Conservation (phyloP, 2,888 invertebrate genomes). For the Heliconius cydno region DNA sequence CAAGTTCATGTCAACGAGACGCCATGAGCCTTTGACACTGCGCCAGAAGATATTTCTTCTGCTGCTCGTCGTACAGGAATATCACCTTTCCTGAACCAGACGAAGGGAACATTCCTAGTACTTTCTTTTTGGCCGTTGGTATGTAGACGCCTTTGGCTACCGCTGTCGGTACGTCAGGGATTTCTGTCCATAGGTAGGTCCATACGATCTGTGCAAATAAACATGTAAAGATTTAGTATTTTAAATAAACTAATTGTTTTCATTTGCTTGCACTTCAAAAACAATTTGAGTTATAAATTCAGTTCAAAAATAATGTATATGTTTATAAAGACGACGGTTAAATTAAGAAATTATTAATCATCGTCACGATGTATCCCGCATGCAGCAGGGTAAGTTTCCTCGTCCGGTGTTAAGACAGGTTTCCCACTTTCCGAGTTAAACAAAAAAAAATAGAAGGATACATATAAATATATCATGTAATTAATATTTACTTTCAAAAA, state of each 20-base stretch:
- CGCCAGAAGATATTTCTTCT: slow-evolving; percentile 72
- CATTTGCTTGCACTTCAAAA: background rate
- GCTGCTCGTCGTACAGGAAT: slow-evolving; percentile 75
- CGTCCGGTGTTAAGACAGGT: no score
- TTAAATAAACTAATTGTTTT: background rate
- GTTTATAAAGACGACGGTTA: background rate
- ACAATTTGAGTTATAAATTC: background rate
- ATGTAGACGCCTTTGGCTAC: slow-evolving; percentile 88
- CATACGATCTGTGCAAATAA: slow-evolving; percentile 85
- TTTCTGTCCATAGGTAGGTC: slow-evolving; percentile 90
- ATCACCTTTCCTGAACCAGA: slow-evolving; percentile 85
- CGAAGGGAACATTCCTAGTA: slow-evolving; percentile 85
- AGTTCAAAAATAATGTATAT: background rate
- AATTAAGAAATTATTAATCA: background rate
- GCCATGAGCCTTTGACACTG: slow-evolving; percentile 73
- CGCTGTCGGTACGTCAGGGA: slow-evolving; percentile 86
- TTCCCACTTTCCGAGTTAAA: no score
- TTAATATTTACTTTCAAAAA: no score
- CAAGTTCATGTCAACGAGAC: slow-evolving; percentile 74
- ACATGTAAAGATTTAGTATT: background rate
- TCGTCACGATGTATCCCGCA: no score
- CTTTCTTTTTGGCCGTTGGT: slow-evolving; percentile 83
- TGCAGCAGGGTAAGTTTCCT: no score
- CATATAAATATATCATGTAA: no score
- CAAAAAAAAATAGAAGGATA: no score